Evolutionary conservation across 2,113 vertebrate genomes (phyloP).

Genomic region (western clawed frog (Xenopus tropicalis)): DNA sequence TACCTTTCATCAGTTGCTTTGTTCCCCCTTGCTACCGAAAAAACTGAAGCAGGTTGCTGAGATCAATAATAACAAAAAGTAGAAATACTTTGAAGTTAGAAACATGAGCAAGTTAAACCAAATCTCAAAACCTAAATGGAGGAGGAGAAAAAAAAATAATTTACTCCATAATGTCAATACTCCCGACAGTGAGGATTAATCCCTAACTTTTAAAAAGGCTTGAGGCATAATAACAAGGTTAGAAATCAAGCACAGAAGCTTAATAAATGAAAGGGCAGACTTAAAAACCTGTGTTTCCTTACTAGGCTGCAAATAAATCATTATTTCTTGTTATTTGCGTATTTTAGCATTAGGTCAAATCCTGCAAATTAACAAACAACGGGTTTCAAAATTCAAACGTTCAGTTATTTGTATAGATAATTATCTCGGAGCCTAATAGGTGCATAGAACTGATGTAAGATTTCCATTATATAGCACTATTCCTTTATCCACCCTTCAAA

Average conservation of each 20-base stretch:
- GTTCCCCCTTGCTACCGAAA: too few species aligned
- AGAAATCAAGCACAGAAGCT: conserved; percentile 23
- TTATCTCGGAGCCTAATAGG: too few species aligned
- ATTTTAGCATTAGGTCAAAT: conserved; percentile 11
- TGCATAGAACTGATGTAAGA: too few species aligned
- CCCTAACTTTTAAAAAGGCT: conserved; percentile 15
- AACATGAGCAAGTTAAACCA: not conserved
- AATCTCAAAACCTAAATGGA: conserved; percentile 1
- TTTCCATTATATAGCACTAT: too few species aligned
- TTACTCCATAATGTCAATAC: conserved; percentile 10
- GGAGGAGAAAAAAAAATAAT: conserved; percentile 19
- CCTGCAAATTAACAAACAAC: conserved; percentile 5
- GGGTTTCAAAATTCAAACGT: too few species aligned
- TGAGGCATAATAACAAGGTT: conserved; percentile 22
- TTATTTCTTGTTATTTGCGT: conserved; percentile 3
- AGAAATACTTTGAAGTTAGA: conserved; percentile 9
- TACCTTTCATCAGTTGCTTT: too few species aligned
- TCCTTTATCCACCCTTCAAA: too few species aligned
- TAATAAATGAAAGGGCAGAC: conserved; percentile 12
- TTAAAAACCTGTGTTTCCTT: not conserved
- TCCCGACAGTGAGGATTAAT: conserved; percentile 28
- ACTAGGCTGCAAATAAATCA: not conserved
- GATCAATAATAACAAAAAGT: conserved; percentile 1
- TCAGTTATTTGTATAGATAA: too few species aligned
- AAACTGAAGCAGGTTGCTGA: too few species aligned